A percentile compares a stretch with the other conserved stretches of the same genome.
These are phyloP conservation scores for Lepidonotus clava DNA, from an alignment of 2,888 invertebrate species.

Conservation along the genomic window DNA sequence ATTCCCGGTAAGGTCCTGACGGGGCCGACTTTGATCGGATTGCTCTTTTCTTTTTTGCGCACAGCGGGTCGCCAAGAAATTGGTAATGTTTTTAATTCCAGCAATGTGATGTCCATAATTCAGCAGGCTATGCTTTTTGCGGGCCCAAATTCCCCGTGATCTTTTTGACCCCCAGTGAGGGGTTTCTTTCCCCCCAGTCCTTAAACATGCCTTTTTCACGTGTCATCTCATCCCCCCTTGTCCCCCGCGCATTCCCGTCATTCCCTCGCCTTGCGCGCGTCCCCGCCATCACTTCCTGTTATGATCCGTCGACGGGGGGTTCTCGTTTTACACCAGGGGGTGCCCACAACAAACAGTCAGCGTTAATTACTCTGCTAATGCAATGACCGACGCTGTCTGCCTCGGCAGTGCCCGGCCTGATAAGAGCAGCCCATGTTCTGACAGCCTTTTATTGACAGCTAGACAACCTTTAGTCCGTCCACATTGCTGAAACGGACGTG, in stretches of 20 bases:
- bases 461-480: no score
- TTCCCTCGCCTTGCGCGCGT: not conserved
- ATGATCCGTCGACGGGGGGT: not conserved
- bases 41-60: conserved; percentile 1
- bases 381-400: no score
- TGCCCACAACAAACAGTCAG: not conserved
- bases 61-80: not conserved
- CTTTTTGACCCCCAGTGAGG: no score
- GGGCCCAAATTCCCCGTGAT: not conserved
- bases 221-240: not conserved
- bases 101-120: not conserved
- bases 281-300: not conserved
- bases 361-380: conserved; percentile 5
- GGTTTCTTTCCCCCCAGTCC: no score
- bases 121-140: not conserved
- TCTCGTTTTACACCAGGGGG: not conserved
- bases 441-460: no score
- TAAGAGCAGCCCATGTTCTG: no score
- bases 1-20: no score
- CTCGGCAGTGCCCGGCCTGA: no score
- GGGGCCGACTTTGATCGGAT: not conserved
- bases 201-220: not conserved
- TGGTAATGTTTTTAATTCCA: not conserved
- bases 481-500: no score
- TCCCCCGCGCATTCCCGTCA: not conserved